A percentile compares a stretch with the other conserved stretches of the same genome.
Conservation (phyloP, 2,888 invertebrate species). For the Zele albiditarsus region DNA sequence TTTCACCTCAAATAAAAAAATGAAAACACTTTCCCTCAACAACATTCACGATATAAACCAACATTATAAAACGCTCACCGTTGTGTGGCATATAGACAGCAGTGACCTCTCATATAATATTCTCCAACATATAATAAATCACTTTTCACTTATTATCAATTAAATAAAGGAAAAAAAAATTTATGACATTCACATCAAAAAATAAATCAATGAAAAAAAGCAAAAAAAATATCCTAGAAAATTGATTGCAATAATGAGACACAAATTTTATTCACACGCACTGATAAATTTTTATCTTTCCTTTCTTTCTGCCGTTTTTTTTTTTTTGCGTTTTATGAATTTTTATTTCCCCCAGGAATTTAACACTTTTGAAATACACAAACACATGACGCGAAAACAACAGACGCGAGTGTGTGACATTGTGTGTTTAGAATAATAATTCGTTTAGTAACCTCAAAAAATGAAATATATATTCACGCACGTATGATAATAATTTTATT, state of each 20-base stretch:
- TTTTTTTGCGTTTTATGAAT: neutral
- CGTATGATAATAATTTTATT: no score
- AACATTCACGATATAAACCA: no score
- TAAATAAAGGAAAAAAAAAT: neutral
- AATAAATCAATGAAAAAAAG: no score
- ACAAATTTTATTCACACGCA: no score
- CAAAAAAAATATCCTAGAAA: no score
- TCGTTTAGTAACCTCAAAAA: neutral
- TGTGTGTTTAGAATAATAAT: neutral
- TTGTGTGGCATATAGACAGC: neutral
- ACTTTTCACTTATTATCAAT: neutral
- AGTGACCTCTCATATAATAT: neutral
- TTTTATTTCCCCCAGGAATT: neutral
- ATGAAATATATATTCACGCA: no score
- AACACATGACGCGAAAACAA: constrained; percentile 1
- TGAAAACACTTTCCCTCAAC: no score
- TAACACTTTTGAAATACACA: neutral
- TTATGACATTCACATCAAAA: neutral
- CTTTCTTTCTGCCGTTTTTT: neutral
- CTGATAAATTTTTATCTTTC: no score
- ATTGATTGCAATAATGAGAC: no score
- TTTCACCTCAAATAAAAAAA: no score
- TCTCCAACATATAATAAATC: neutral
- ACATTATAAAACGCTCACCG: no score
- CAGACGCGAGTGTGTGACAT: neutral